A percentile compares a stretch with the other conserved stretches of the same genome.
Conservation (phyloP, 2,888 invertebrate genomes). For the Nematopogon swammerdamellus region DNA sequence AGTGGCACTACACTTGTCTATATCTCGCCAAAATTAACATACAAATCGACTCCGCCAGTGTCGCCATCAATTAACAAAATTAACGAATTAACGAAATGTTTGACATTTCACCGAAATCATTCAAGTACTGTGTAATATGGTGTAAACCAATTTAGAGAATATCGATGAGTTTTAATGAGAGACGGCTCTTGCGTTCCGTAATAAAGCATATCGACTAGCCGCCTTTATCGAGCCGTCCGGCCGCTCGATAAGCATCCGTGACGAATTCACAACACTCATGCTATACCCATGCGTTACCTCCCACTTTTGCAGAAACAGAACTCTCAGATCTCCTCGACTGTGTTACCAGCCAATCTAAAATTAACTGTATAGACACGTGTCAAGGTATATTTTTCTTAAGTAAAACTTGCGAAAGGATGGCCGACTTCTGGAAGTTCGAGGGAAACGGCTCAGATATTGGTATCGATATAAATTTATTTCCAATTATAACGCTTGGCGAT, state of each 20-base stretch:
- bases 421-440: not conserved
- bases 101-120: not conserved
- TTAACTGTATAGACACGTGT: no score
- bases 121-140: not conserved
- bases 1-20: no score
- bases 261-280: constrained; percentile 48
- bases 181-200: constrained; percentile 17
- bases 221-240: constrained; percentile 47
- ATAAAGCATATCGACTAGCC: constrained; percentile 44
- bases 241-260: constrained; percentile 52
- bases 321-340: no score
- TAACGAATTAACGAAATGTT: no score
- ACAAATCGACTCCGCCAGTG: no score
- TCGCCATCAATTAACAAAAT: no score
- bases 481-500: constrained; percentile 34
- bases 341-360: no score
- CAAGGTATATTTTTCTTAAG: no score
- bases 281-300: not conserved
- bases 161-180: not conserved
- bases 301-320: not conserved
- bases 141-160: not conserved
- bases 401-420: not conserved
- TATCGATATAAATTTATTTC: constrained; percentile 45
- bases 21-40: no score
- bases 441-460: constrained; percentile 32